Percentiles rank a stretch among this genome's conserved stretches.
These are phyloP conservation scores for Trachymyrmex septentrionalis DNA, from an alignment of 1,140 invertebrate species.

Conservation along the genomic window DNA sequence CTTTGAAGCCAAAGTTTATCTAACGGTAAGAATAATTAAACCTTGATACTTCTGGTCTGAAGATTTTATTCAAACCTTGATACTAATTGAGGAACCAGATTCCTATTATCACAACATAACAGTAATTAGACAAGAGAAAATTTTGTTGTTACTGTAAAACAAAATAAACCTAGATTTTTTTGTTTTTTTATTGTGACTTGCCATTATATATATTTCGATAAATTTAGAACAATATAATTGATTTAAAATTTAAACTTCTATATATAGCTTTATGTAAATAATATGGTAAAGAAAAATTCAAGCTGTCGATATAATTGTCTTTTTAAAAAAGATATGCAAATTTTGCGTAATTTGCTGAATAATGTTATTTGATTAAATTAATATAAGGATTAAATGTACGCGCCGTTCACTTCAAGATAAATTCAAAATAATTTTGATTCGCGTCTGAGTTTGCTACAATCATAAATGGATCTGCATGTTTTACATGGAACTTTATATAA, in stretches of 20 bases:
- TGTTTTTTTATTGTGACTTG: background rate
- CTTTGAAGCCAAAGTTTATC: conserved; percentile 93
- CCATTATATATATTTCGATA: background rate
- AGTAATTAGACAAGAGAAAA: background rate
- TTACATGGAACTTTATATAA: background rate
- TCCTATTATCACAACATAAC: background rate
- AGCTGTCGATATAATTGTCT: background rate
- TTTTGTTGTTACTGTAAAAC: background rate
- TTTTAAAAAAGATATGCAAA: background rate
- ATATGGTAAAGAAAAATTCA: background rate
- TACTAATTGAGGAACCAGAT: conserved; percentile 12
- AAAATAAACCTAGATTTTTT: background rate
- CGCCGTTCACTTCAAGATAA: background rate
- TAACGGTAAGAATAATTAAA: conserved; percentile 90
- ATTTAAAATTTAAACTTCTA: background rate
- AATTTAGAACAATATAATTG: background rate
- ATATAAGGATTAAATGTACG: background rate
- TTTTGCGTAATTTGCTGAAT: background rate
- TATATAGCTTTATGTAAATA: conserved; percentile 2
- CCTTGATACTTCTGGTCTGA: background rate
- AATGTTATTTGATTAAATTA: conserved; percentile 13
- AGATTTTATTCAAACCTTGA: conserved; percentile 1
- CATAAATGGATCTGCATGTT: background rate
- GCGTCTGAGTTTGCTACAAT: background rate
- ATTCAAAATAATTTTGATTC: conserved; percentile 25